Percentiles rank a stretch among this genome's conserved stretches.
Evolutionary conservation across 2,888 invertebrate species (phyloP).

Genomic region (Glaucopsyche alexis): DNA sequence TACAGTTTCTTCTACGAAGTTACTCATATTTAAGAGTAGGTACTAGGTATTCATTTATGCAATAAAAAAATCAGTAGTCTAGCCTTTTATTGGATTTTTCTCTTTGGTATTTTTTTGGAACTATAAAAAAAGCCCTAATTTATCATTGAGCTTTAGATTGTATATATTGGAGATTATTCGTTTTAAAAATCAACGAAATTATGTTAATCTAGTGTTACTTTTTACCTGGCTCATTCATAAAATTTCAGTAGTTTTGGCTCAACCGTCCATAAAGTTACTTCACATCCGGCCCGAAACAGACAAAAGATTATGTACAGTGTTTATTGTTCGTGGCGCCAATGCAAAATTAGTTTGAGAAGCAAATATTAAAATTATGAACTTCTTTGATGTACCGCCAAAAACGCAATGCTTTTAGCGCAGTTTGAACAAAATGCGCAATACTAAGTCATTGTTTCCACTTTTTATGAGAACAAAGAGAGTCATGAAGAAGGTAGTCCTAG

Average conservation of each 20-base stretch:
- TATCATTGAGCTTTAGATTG: too few relatives aligned
- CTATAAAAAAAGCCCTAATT: too few relatives aligned
- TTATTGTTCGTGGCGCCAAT: conserved; percentile 15
- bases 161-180: too few relatives aligned
- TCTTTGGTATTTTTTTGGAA: too few relatives aligned
- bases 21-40: too few relatives aligned
- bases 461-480: background rate
- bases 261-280: conserved; percentile 13
- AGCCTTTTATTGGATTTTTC: too few relatives aligned
- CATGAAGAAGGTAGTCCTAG: too few relatives aligned
- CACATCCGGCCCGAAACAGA: conserved; percentile 13
- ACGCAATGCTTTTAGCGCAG: background rate
- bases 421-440: background rate
- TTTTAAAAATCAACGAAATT: conserved; percentile 12
- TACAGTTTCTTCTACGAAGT: too few relatives aligned
- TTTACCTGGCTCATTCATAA: conserved; percentile 27
- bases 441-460: background rate
- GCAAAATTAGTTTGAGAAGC: conserved; percentile 7
- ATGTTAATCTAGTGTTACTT: conserved; percentile 24
- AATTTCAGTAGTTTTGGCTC: conserved; percentile 13
- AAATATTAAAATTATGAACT: conserved; percentile 7
- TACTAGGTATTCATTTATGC: too few relatives aligned
- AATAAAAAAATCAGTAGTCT: too few relatives aligned
- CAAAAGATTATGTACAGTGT: background rate
- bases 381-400: background rate